phyloP scores from a whole-genome alignment of 2,113 vertebrate species.

The Eurypyga helias region DNA sequence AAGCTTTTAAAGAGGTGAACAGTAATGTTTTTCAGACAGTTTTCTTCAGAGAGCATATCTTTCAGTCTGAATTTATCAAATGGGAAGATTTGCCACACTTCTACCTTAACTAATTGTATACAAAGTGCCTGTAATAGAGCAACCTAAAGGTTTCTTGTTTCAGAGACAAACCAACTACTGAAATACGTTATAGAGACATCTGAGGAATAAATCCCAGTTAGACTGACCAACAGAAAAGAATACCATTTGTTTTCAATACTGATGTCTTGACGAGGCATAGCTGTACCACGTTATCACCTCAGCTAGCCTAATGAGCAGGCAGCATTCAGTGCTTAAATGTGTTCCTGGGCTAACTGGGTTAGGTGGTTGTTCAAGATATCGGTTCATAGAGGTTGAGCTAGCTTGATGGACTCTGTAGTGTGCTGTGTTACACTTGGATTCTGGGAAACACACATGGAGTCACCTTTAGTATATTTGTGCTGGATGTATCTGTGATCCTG shows the following conservation, averaged over 20 bases:
- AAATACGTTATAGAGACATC: background rate
- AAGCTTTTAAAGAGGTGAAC: background rate
- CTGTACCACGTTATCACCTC: background rate
- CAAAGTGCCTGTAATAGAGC: background rate
- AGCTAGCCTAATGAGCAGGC: background rate
- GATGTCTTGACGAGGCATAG: background rate
- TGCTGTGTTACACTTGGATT: background rate
- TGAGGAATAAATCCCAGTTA: background rate
- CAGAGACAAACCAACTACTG: background rate
- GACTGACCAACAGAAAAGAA: background rate
- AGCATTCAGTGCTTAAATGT: background rate
- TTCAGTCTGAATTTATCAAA: background rate
- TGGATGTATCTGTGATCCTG: background rate
- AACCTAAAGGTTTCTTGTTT: background rate
- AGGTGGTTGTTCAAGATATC: background rate
- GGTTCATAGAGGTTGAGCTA: background rate
- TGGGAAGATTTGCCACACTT: background rate
- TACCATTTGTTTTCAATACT: background rate
- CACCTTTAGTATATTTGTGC: background rate
- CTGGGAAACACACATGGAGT: background rate
- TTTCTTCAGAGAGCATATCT: background rate
- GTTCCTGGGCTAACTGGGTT: background rate
- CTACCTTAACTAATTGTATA: background rate
- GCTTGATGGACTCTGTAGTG: background rate
- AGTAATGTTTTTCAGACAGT: background rate